Evolutionary conservation across 2,888 invertebrate genomes (phyloP), one percentile per base, ranked within the genome.

Genomic region (Ennomos quercinarius): DNA sequence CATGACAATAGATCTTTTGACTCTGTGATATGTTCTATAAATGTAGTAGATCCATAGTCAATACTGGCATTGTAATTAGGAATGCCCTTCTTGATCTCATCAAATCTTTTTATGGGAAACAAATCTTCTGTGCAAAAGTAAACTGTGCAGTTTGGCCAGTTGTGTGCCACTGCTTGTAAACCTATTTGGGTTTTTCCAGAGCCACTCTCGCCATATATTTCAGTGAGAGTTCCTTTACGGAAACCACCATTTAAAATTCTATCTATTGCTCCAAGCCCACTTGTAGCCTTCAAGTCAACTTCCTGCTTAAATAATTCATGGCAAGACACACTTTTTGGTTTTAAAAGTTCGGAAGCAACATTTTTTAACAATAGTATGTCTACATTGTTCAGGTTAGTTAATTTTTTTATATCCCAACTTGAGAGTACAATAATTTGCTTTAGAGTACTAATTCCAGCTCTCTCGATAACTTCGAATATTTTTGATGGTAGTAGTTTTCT

Each of bases 111-210:
- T 13, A 89, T 73, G 40, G 93, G 93, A 70, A 93, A 97, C 50
- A 89, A 83, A 80, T 95, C 95, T 90, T 97, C 97, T 0, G 97
- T 97, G 73, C 95, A 95, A 69, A 97, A 95, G 73, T 96, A 97
- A 11, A 96, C 93, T 50, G 94, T 94, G 79, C 81, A 68, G 75
- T 68, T 43, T 51, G 94, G 83, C 84, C 96, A 96, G 61, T 94
- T 94, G 59, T 93, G 93, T 13, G 96, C 84, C 38, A 95, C 93
- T 35, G 96, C 81, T 84, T 97, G 96, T 49, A 97, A 86, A 67
- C 95, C 95, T 43, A 97, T 77, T 81, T 97, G 97, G 0, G 97
- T 97, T 91, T 97, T 97, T 8, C 97, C 97, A 71, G 94, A 93
- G 11, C 96, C 96, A 87, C 96, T 96, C 82, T 95, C 95, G n/a